These are phyloP conservation scores for Zygogramma bicolorata DNA, from an alignment of 2,888 invertebrate genomes.

Conservation along the genomic window DNA sequence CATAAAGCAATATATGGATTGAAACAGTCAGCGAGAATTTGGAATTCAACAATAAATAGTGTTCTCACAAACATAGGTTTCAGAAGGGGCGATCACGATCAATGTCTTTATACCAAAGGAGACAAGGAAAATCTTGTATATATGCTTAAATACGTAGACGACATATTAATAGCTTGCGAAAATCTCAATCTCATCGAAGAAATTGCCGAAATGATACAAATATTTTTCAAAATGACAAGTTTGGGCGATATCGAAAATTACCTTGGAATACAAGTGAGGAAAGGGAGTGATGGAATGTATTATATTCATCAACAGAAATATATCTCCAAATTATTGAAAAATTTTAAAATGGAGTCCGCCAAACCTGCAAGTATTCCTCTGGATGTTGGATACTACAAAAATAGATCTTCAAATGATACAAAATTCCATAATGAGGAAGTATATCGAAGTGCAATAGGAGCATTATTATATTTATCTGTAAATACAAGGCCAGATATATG, in stretches of 20 bases:
- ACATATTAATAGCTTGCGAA: not conserved
- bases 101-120: not conserved
- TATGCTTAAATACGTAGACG: not conserved
- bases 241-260: not conserved
- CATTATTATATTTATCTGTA: not conserved
- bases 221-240: not conserved
- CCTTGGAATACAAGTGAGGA: not conserved
- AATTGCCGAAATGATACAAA: not conserved
- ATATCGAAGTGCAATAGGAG: not conserved
- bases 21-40: not conserved
- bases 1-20: not conserved
- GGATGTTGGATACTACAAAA: not conserved
- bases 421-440: not conserved
- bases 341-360: not conserved
- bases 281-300: not conserved
- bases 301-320: not conserved
- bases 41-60: constrained; percentile 1
- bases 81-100: not conserved
- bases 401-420: not conserved
- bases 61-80: not conserved
- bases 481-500: not conserved
- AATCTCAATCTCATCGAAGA: not conserved
- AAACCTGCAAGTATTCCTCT: not conserved
- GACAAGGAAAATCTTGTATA: not conserved
- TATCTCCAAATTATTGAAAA: not conserved